These are phyloP conservation scores for Pogonomyrmex californicus DNA, from an alignment of 1,140 invertebrate species.

Conservation along the genomic window DNA sequence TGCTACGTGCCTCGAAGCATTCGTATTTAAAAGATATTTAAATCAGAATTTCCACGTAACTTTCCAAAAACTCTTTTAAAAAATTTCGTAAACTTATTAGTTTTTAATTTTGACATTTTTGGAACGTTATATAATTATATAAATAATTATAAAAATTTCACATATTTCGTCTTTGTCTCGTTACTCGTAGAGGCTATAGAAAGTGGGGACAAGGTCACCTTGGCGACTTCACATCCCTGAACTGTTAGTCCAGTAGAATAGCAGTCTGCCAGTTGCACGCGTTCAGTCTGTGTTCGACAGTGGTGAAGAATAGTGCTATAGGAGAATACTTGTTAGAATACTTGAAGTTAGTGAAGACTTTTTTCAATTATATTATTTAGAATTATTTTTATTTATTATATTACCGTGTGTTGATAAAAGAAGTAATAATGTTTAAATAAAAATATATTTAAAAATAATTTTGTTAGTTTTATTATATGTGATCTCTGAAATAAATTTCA, in stretches of 20 bases:
- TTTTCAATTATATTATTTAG: neutral
- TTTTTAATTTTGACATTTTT: neutral
- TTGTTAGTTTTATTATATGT: neutral
- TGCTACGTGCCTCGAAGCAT: constrained; percentile 38
- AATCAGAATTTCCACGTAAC: neutral
- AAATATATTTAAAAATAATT: neutral
- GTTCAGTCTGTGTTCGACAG: constrained; percentile 43
- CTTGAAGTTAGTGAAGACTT: constrained; percentile 36
- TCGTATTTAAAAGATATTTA: neutral
- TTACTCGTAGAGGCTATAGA: constrained; percentile 74
- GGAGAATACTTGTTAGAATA: neutral
- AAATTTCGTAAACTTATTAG: neutral
- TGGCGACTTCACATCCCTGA: constrained; percentile 77
- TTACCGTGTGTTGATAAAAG: neutral
- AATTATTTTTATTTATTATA: constrained; percentile 4
- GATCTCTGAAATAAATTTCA: neutral
- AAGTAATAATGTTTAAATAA: neutral
- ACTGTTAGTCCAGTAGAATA: constrained; percentile 74
- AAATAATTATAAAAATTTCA: neutral
- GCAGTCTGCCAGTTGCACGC: neutral
- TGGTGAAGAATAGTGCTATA: neutral
- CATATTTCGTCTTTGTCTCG: constrained; percentile 12
- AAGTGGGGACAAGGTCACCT: constrained; percentile 85
- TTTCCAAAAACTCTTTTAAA: neutral
- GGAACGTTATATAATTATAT: no score